Evolutionary conservation across 2,797 vertebrate genomes (phyloP).

Genomic region (Coilia nasus): DNA sequence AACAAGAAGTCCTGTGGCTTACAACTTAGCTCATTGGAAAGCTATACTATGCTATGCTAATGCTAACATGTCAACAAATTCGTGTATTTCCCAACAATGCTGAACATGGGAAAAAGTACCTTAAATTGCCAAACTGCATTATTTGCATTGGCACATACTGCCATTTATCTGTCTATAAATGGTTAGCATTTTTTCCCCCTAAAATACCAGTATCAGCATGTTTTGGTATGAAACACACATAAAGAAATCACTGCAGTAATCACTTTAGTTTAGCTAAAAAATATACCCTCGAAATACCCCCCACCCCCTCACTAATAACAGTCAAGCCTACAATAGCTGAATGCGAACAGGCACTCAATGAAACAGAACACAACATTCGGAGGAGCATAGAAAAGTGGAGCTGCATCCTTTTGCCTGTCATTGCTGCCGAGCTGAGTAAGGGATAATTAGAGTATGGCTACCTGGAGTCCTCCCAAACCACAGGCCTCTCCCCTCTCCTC

Average conservation of each 20-base stretch:
- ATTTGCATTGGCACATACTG: no score
- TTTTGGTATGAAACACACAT: not conserved
- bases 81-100: no score
- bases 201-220: not conserved
- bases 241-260: not conserved
- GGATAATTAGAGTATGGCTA: constrained; percentile 36
- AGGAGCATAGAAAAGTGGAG: not conserved
- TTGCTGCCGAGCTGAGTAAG: not conserved
- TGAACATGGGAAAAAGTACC: no score
- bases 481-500: not conserved
- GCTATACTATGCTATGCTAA: no score
- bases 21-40: no score
- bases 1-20: no score
- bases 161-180: no score
- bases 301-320: not conserved
- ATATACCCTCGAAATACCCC: not conserved
- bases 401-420: not conserved
- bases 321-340: not conserved
- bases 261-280: not conserved
- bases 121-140: no score
- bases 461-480: constrained; percentile 4
- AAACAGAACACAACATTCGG: constrained; percentile 10
- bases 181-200: no score
- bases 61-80: no score
- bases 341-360: not conserved